Percentiles rank a stretch among this genome's conserved stretches.
Evolutionary conservation across 2,113 vertebrate genomes (phyloP).

Genomic region (Henicopernis longicauda): DNA sequence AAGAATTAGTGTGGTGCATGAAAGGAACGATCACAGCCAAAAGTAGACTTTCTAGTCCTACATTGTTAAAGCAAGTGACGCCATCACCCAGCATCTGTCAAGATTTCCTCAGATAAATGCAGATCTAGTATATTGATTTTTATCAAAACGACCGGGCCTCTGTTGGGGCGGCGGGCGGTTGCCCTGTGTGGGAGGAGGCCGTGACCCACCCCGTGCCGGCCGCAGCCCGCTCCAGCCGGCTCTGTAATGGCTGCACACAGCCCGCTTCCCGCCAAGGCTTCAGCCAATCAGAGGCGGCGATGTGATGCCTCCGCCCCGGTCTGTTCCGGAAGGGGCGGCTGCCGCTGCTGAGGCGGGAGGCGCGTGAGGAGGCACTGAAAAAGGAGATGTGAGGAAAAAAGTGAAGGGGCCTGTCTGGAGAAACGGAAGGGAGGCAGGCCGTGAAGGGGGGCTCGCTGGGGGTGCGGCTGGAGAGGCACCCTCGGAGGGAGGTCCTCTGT

Average conservation of each 20-base stretch:
- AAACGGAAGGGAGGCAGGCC: background rate
- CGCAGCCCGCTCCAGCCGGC: no score
- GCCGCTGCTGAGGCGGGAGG: background rate
- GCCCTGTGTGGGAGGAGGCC: background rate
- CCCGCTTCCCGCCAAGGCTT: background rate
- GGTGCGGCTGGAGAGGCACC: rapidly evolving
- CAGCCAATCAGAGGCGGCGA: background rate
- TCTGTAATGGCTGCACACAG: background rate
- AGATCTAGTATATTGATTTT: background rate
- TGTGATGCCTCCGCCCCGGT: rapidly evolving
- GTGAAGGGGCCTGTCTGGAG: background rate
- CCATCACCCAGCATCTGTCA: background rate
- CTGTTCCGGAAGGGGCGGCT: background rate
- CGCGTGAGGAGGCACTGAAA: rapidly evolving
- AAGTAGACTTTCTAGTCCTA: background rate
- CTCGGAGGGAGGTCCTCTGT: background rate
- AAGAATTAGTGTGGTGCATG: background rate
- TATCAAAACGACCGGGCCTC: no score
- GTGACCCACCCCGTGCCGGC: rapidly evolving
- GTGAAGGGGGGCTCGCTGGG: background rate
- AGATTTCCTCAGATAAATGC: background rate
- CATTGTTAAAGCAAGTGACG: background rate
- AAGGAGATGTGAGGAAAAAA: background rate
- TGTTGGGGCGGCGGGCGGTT: rapidly evolving
- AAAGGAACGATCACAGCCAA: background rate